A percentile compares a stretch with the other conserved stretches of the same genome.
These are phyloP conservation scores for Maccullochella peelii DNA, from an alignment of 2,113 vertebrate genomes.

Conservation along the genomic window DNA sequence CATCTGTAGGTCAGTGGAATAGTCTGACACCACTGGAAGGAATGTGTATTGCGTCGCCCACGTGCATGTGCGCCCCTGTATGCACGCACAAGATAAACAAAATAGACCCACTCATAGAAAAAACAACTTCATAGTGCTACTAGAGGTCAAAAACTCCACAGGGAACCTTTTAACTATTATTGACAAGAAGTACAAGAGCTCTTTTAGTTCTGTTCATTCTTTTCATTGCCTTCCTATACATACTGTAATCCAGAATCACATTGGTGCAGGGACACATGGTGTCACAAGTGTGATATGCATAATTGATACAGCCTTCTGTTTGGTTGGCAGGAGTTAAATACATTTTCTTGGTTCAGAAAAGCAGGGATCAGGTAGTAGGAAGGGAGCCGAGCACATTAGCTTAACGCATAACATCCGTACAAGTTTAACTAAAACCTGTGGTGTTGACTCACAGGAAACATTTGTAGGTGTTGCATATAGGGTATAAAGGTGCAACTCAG, in stretches of 20 bases:
- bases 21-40: neutral
- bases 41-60: neutral
- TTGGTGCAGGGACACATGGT: slow-evolving; percentile 29
- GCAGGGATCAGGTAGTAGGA: slow-evolving; percentile 16
- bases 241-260: slow-evolving; percentile 13
- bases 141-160: neutral
- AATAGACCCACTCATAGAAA: neutral
- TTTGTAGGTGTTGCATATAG: neutral
- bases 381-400: neutral
- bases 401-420: neutral
- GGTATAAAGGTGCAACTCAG: neutral
- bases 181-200: neutral
- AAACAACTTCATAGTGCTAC: neutral
- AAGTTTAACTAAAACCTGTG: slow-evolving; percentile 7
- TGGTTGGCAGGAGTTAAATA: slow-evolving; percentile 49
- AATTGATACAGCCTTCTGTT: slow-evolving; percentile 65
- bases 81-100: neutral
- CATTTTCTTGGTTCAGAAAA: slow-evolving; percentile 40
- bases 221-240: slow-evolving; percentile 4
- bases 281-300: slow-evolving; percentile 47
- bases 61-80: no score
- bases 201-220: slow-evolving; percentile 4
- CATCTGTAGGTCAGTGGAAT: neutral
- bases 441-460: slow-evolving; percentile 1
- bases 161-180: neutral